Conservation (phyloP, 2,797 vertebrate species). For the Acrocephalus scirpaceus region DNA sequence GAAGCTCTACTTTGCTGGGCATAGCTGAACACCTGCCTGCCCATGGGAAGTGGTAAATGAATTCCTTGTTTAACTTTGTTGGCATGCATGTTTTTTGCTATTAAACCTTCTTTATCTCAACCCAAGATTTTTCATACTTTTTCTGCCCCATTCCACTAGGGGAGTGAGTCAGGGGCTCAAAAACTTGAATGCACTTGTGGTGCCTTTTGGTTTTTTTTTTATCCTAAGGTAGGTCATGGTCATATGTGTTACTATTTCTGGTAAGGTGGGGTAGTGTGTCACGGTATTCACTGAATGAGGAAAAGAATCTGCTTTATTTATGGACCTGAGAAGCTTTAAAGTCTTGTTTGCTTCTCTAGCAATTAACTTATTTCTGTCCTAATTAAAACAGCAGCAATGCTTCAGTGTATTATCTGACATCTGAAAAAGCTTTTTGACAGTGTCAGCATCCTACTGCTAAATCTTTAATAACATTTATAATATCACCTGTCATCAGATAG, state of each 20-base stretch:
- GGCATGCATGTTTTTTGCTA: background rate
- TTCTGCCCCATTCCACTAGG: background rate
- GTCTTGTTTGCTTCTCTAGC: background rate
- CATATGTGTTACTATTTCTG: background rate
- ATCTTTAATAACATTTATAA: slow-evolving; percentile 63
- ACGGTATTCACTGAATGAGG: background rate
- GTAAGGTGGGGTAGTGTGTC: background rate
- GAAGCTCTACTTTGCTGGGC: background rate
- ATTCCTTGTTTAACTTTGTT: background rate
- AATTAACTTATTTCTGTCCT: background rate
- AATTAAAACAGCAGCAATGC: background rate
- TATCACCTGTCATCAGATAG: slow-evolving; percentile 44
- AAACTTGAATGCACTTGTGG: background rate
- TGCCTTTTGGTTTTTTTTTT: background rate
- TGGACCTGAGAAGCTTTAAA: background rate
- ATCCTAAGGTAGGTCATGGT: background rate
- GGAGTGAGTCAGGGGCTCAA: background rate
- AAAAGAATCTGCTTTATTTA: background rate
- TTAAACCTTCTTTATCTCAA: background rate
- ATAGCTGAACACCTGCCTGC: background rate
- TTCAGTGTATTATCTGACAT: background rate
- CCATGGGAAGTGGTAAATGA: background rate
- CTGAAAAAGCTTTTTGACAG: background rate
- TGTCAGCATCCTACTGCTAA: background rate
- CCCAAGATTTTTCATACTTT: background rate